phyloP scores from a whole-genome alignment of 1,140 invertebrate genomes.

The Rhopalosiphum padi region DNA sequence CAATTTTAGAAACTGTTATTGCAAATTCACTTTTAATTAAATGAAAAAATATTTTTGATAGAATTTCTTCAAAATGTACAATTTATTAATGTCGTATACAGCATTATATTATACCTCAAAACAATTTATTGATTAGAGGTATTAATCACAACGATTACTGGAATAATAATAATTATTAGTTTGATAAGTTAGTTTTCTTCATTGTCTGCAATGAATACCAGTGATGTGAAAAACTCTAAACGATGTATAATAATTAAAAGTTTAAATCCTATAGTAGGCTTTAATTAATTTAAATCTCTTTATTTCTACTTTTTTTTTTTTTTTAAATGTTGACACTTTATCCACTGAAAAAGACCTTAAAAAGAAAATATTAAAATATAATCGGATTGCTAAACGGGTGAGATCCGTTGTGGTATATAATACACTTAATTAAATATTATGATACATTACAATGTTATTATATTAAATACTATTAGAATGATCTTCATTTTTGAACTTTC shows the following conservation, averaged over 20 bases:
- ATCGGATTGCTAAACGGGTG: neutral
- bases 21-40: no score
- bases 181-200: neutral
- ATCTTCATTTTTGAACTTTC: neutral
- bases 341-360: neutral
- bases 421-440: neutral
- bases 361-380: neutral
- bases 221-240: neutral
- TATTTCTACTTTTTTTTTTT: neutral
- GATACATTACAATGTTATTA: neutral
- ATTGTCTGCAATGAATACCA: neutral
- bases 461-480: neutral
- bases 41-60: no score
- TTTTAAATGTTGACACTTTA: neutral
- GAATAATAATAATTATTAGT: neutral
- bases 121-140: neutral
- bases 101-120: neutral
- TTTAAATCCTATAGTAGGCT: neutral
- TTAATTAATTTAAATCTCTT: neutral
- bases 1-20: no score
- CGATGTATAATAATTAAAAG: slow-evolving; percentile 3
- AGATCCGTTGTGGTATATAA: neutral
- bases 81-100: neutral
- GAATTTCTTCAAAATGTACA: no score
- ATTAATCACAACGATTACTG: neutral